Base-by-base conservation (phyloP, 2,113 vertebrate genomes). In the Ictalurus punctatus region DNA sequence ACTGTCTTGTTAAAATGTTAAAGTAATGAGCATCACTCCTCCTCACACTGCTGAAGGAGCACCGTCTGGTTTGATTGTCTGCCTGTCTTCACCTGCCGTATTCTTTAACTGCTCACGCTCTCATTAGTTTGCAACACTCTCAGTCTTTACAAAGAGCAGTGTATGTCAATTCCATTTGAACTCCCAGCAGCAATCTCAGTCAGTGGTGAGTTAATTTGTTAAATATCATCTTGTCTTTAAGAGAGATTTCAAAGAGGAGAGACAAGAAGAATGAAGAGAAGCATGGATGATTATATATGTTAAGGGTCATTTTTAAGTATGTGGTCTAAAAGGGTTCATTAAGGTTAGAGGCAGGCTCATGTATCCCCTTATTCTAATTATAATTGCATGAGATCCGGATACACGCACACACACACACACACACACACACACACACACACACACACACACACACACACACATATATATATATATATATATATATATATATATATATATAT, bases 11-110 rank as follows among this genome's bases (percentile, higher is more conserved):
- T 56, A 56, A 81, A 80, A 80, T 80, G 78, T 80, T 80, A 4
- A 65, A 61, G 54, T 54, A 86, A 82, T 73, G 61, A 54, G 21
- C 80, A 34, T 87, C 76, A 5, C 44, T 63, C 52, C 83, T 58
- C 21, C 59, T 88, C 69, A 3, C 9, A 54, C 69, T 78, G 76
- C 86, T 85, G 83, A 86, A 86, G 78, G 78, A 86, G 58, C 85
- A 71, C 78, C 78, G 86, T 90, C 91, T 90, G 71, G 44, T 82
- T 76, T 84, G 85, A 91, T 90, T 90, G 91, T 81, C 86, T 83
- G 84, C 87, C 67, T 52, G 84, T 90, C 85, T 76, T 89, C 87
- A 84, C 87, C 82, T 78, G 71, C 81, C 71, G 84, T 80, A 86
- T 74, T 84, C 79, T 67, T 89, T 86, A 91, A 88, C 37, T 88